Base-by-base conservation (phyloP, 2,888 invertebrate species). In the Fabriciana adippe region DNA sequence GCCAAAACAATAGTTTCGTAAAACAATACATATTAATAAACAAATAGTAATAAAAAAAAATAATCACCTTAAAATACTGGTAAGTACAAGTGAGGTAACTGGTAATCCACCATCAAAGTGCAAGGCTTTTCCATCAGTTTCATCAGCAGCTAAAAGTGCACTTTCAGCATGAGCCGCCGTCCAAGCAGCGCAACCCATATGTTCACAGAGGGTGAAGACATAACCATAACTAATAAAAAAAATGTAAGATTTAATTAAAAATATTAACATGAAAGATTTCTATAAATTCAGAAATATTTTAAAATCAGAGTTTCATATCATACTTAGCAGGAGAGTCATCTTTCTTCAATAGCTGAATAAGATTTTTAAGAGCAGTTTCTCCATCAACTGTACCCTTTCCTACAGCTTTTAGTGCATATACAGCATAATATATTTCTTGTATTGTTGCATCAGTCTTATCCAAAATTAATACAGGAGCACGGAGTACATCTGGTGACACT, bases 111-210 rank as follows among this genome's bases (percentile, higher is more conserved):
- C 97, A 86, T 99, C 99, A 87, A 98, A 99, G 91, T 99, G 97
- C 71, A 98, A 91, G 78, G 96, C 95, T 79, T 95, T 95, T 14
- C 97, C 96, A 88, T 99, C 97, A 5, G 97, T 96, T 93, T 99
- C 99, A 89, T 99, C 99, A 2, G 99, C 99, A 81, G 99, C 98
- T 3, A 97, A 96, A 69, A 99, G 93, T n/a, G 97, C 96, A 83
- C 98, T 98, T 87, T 98, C 98, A 31, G 98, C 95, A 64, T 97
- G 95, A 69, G 96, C 95, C 55, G 94, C 94, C 67, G 95, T 95
- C 83, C 93, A 88, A 0, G 87, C 68, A 0, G 93, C 94, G 74
- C 93, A 94, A 1, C 94, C 94, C 74, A 98, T 90, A 73, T 95
- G 94, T 55, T 96, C 93, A n/a, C 97, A 97, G 62, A 97, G 94